These are phyloP conservation scores for Ophioninae sp. DNA, from an alignment of 2,888 invertebrate species.

Conservation along the genomic window DNA sequence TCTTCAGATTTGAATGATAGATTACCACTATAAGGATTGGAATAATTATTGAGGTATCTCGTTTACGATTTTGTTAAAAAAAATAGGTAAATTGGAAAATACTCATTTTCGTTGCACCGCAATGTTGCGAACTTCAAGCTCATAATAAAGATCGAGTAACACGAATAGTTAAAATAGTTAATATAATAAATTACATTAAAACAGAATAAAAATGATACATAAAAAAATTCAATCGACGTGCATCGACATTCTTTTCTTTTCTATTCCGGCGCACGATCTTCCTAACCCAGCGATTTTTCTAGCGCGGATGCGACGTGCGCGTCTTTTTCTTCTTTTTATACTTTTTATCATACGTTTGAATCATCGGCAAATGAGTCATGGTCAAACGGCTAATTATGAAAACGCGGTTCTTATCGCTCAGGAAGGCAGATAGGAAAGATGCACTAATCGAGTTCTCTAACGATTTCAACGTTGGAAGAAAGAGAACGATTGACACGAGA, in stretches of 20 bases:
- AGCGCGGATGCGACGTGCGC: neutral
- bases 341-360: neutral
- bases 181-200: neutral
- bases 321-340: neutral
- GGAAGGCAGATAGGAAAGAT: slow-evolving; percentile 52
- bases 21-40: too few relatives aligned
- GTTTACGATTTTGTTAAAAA: too few relatives aligned
- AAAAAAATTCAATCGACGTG: neutral
- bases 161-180: neutral
- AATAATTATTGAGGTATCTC: too few relatives aligned
- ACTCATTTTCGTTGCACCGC: too few relatives aligned
- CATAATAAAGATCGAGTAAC: too few relatives aligned
- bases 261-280: neutral
- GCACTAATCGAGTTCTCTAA: slow-evolving; percentile 52
- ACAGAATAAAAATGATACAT: neutral
- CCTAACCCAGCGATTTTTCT: too few relatives aligned
- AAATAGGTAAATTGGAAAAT: too few relatives aligned
- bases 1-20: too few relatives aligned
- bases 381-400: neutral
- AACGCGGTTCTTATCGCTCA: slow-evolving; percentile 10
- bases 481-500: slow-evolving; percentile 21
- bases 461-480: slow-evolving; percentile 56
- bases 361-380: neutral
- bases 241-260: neutral
- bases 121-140: too few relatives aligned